phyloP scores from a whole-genome alignment of 1,140 invertebrate genomes.

The Bombus consobrinus region DNA sequence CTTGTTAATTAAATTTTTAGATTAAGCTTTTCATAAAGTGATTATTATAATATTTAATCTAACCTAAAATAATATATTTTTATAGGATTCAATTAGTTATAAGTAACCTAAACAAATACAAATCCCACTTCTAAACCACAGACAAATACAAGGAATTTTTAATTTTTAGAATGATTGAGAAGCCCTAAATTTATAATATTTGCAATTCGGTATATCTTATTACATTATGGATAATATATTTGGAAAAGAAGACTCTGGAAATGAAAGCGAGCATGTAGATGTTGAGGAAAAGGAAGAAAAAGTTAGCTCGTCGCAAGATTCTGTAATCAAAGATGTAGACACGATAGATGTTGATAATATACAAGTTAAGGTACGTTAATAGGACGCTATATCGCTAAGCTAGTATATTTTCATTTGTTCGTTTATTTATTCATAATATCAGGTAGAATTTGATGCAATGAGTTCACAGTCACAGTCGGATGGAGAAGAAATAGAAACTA shows the following conservation, averaged over 20 bases:
- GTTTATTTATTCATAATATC: neutral
- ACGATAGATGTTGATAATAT: constrained; percentile 49
- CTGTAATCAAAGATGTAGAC: constrained; percentile 53
- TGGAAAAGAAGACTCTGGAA: constrained; percentile 74
- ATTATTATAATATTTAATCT: neutral
- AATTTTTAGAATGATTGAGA: neutral
- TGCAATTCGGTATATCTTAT: neutral
- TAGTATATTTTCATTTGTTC: constrained; percentile 1
- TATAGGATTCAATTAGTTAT: neutral
- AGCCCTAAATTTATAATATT: neutral
- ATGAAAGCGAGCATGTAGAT: constrained; percentile 66
- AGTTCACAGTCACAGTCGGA: constrained; percentile 69
- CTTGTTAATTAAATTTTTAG: neutral
- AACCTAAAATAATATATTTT: constrained; percentile 22
- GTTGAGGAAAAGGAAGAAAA: constrained; percentile 56
- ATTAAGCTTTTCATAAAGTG: neutral
- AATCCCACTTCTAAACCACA: too few species aligned
- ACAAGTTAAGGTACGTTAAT: constrained; percentile 55
- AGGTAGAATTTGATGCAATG: constrained; percentile 65
- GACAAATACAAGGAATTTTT: too few species aligned
- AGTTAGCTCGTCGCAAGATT: constrained; percentile 44
- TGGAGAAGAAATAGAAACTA: constrained; percentile 52
- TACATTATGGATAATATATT: constrained; percentile 74
- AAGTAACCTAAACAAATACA: too few species aligned
- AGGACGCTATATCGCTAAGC: neutral